A percentile compares a stretch with the other conserved stretches of the same genome.
These are phyloP conservation scores for Helicoverpa zea DNA, from an alignment of 1,140 invertebrate species.

Conservation along the genomic window DNA sequence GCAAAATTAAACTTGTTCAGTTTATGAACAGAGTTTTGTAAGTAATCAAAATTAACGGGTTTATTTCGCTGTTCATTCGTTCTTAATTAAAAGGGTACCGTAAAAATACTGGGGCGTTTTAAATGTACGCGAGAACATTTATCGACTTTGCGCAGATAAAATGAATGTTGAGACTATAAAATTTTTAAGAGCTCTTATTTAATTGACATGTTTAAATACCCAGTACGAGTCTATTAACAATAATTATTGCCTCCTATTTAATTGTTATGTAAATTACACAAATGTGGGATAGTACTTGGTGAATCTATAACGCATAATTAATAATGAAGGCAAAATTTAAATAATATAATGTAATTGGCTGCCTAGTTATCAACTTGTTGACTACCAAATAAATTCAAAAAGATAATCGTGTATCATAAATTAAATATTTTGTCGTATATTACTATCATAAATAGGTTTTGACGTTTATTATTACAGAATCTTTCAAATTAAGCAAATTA, in stretches of 20 bases:
- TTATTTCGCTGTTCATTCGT: constrained; percentile 47
- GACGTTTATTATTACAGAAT: no score
- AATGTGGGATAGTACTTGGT: neutral
- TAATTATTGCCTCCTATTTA: neutral
- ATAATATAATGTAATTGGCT: no score
- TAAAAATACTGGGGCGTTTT: constrained; percentile 26
- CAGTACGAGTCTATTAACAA: neutral
- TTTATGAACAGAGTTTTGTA: constrained; percentile 47
- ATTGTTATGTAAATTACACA: neutral
- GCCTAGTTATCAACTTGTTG: no score
- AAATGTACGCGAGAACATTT: constrained; percentile 11
- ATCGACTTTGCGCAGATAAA: constrained; percentile 12
- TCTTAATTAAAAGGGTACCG: constrained; percentile 42
- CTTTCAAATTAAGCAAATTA: no score
- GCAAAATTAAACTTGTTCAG: constrained; percentile 43
- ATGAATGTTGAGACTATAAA: constrained; percentile 9
- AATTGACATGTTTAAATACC: neutral
- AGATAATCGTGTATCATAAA: no score
- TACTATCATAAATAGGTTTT: no score
- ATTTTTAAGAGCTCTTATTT: neutral
- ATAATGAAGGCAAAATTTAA: no score
- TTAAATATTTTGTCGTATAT: no score
- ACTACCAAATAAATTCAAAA: no score
- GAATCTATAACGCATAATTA: no score
- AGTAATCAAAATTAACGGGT: constrained; percentile 51